Evolutionary conservation across 1,140 invertebrate species (phyloP).

Genomic region (Papilio polytes): DNA sequence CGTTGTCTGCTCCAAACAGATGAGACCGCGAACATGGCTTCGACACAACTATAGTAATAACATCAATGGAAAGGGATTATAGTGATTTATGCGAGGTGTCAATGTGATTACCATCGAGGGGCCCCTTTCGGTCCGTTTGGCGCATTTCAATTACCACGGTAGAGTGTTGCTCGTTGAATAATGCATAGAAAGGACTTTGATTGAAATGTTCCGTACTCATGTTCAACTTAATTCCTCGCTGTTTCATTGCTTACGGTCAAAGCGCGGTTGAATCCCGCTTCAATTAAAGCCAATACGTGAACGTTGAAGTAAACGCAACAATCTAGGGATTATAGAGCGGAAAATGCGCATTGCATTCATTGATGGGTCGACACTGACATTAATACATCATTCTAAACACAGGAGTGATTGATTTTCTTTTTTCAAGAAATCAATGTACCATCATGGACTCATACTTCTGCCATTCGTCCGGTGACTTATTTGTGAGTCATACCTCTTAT

Average conservation of each 20-base stretch:
- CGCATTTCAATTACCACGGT: conserved; percentile 64
- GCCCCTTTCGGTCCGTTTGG: conserved; percentile 58
- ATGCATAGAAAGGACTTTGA: conserved; percentile 62
- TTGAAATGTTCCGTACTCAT: conserved; percentile 59
- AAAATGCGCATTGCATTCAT: background rate
- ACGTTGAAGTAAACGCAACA: conserved; percentile 32
- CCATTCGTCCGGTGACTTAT: too few relatives aligned
- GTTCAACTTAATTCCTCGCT: conserved; percentile 56
- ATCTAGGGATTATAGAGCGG: background rate
- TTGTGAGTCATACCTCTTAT: too few relatives aligned
- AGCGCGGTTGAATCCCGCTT: conserved; percentile 20
- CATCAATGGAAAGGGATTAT: conserved; percentile 46
- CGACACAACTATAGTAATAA: conserved; percentile 34
- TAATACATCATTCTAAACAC: too few relatives aligned
- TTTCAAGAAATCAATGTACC: too few relatives aligned
- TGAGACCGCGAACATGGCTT: conserved; percentile 3
- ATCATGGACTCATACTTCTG: too few relatives aligned
- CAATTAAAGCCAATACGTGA: conserved; percentile 38
- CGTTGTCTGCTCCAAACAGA: conserved; percentile 28
- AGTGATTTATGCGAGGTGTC: conserved; percentile 66
- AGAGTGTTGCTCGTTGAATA: conserved; percentile 61
- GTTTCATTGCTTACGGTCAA: conserved; percentile 45
- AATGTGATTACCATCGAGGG: conserved; percentile 66
- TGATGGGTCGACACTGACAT: background rate
- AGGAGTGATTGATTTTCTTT: too few relatives aligned